Conservation (phyloP, 2,888 invertebrate species). For the Lasioglossum zephyrum region DNA sequence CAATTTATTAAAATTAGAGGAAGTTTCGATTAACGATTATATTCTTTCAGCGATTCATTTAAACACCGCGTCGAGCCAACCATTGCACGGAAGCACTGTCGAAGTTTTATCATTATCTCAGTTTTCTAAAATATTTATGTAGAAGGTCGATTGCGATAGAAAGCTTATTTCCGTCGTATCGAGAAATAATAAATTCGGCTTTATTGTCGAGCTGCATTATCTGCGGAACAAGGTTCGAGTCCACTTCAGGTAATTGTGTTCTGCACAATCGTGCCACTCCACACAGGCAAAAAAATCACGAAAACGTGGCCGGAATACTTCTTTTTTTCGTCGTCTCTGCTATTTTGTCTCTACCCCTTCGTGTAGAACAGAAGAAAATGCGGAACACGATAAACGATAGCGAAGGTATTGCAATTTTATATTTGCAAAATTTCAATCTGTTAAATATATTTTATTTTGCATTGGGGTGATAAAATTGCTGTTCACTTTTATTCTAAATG, state of each 20-base stretch:
- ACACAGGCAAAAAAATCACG: neutral
- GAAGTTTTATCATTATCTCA: neutral
- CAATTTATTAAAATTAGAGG: neutral
- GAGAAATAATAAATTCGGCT: slow-evolving; percentile 27
- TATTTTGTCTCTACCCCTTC: neutral
- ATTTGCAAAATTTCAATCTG: neutral
- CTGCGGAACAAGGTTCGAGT: slow-evolving; percentile 48
- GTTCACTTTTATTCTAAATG: too few relatives aligned
- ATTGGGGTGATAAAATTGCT: too few relatives aligned
- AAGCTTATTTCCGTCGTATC: slow-evolving; percentile 9
- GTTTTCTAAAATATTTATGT: neutral
- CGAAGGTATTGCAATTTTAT: neutral
- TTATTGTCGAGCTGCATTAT: slow-evolving; percentile 44
- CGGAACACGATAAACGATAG: neutral
- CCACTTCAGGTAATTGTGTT: slow-evolving; percentile 56
- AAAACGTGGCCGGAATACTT: neutral
- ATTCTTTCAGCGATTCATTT: neutral
- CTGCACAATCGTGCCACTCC: slow-evolving; percentile 47
- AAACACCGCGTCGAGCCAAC: neutral
- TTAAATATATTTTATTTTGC: neutral
- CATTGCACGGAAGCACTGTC: neutral
- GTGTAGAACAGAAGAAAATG: neutral
- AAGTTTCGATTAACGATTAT: too few relatives aligned
- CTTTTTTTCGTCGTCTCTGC: neutral
- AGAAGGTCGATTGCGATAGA: slow-evolving; percentile 23